phyloP scores from a whole-genome alignment of 2,113 vertebrate genomes.

The Triplophysa rosa region DNA sequence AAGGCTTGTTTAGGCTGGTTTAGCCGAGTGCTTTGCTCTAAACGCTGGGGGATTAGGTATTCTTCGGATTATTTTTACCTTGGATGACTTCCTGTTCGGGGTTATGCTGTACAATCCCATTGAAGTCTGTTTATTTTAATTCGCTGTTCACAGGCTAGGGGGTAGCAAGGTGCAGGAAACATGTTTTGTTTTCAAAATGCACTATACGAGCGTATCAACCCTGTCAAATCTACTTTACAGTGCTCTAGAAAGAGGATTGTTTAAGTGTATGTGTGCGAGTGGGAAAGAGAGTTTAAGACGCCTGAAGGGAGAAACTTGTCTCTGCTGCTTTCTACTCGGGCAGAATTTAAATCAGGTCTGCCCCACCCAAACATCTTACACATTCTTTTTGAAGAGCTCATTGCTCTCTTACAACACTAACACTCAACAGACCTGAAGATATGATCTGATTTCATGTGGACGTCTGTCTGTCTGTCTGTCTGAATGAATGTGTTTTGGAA shows the following conservation, averaged over 20 bases:
- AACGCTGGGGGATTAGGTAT: constrained; percentile 53
- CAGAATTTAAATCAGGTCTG: constrained; percentile 59
- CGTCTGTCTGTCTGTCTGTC: background rate
- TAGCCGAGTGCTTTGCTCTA: constrained; percentile 52
- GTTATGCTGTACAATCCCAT: constrained; percentile 42
- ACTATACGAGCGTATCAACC: too few species aligned
- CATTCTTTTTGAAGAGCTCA: constrained; percentile 58
- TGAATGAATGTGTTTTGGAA: constrained; percentile 8
- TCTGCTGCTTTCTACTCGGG: constrained; percentile 52
- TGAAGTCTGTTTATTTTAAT: constrained; percentile 31
- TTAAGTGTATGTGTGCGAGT: constrained; percentile 2
- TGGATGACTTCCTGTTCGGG: constrained; percentile 51
- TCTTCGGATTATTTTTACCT: constrained; percentile 58
- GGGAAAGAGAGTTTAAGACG: constrained; percentile 6
- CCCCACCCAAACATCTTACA: constrained; percentile 48
- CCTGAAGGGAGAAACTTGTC: constrained; percentile 51
- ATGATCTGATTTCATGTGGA: background rate
- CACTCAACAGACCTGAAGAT: background rate
- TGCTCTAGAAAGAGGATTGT: too few species aligned
- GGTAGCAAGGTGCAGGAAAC: too few species aligned
- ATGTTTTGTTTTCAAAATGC: too few species aligned
- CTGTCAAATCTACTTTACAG: background rate
- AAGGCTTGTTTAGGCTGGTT: constrained; percentile 55
- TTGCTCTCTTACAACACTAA: background rate
- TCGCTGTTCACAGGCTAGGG: background rate